Base-by-base conservation (phyloP, 2,113 vertebrate genomes). In the Indicator indicator region DNA sequence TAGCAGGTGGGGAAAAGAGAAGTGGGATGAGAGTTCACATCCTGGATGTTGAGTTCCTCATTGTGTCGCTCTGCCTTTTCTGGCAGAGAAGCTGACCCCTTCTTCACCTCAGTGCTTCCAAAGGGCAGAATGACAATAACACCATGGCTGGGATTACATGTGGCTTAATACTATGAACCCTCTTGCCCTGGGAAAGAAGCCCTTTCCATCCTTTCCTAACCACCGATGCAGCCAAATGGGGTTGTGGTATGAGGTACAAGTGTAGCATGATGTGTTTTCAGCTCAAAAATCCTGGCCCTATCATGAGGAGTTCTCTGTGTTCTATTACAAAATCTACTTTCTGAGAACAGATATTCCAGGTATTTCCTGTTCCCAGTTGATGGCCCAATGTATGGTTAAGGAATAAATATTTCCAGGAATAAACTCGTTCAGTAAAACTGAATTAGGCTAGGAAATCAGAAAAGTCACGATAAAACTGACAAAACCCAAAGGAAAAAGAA, bases 1-100 rank as follows among this genome's bases (percentile, higher is more conserved):
- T 74, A 88, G 33, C 76, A 93, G 86, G 65, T 81, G 58, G 38
- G 68, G 48, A 94, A 91, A 96, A 83, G 48, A 90, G 90, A 96
- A 94, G 92, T 93, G 76, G 72, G 38, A 83, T 86, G 28, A 65
- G 9, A 60, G n/a, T 56, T 93, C 42, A 64, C 62, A 68, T 62
- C 9, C 33, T 91, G 74, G 36, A 88, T 73, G 52, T 11, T 86
- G 83, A 92, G 76, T 90, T 96, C 83, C 85, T 74, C 72, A 86
- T 75, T 54, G 24, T 44, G 21, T 36, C 52, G 17, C 5, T 77
- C 32, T 76, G 16, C 24, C 4, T 71, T 68, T 83, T 83, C 9
- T 78, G 48, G 38, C 21, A 83, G 54, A 91, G 91, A 63, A 89
- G 23, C 24, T 77, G 44, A 64, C 13, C 4, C 38, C 9, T 79